A percentile compares a stretch with the other conserved stretches of the same genome.
These are phyloP conservation scores for Leiothrix lutea DNA, from an alignment of 2,113 vertebrate species.

Conservation along the genomic window DNA sequence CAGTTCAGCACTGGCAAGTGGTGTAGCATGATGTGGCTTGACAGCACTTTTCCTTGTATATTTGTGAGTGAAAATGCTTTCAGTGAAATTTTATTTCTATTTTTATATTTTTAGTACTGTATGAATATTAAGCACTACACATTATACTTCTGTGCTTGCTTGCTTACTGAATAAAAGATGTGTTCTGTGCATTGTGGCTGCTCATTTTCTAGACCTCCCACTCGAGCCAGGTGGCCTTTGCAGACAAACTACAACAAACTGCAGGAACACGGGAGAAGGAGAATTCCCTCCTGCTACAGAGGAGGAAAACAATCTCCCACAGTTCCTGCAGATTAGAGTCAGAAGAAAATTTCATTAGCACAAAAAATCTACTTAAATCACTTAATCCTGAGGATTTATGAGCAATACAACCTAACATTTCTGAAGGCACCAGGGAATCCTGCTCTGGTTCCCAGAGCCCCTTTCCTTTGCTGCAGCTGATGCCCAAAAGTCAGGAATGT, in stretches of 20 bases:
- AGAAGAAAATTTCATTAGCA: background rate
- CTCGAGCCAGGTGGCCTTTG: background rate
- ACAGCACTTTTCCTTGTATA: constrained; percentile 57
- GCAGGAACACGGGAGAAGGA: background rate
- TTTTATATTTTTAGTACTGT: constrained; percentile 78
- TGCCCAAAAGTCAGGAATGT: background rate
- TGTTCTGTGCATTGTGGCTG: constrained; percentile 37
- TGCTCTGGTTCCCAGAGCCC: background rate
- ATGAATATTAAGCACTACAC: constrained; percentile 61
- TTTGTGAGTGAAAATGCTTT: constrained; percentile 71
- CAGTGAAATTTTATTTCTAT: constrained; percentile 75
- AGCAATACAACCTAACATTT: background rate
- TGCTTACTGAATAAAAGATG: constrained; percentile 76
- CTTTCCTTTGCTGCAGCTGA: background rate
- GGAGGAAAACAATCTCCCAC: background rate
- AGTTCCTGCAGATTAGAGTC: background rate
- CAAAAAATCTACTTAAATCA: background rate
- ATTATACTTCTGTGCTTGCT: constrained; percentile 65
- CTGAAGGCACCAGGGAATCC: background rate
- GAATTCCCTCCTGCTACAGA: background rate
- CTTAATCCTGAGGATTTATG: background rate
- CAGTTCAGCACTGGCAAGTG: constrained; percentile 12
- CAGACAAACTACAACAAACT: background rate
- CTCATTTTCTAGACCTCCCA: background rate
- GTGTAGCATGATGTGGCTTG: constrained; percentile 62